phyloP scores from a whole-genome alignment of 2,888 invertebrate genomes.

The Eilema caniola region DNA sequence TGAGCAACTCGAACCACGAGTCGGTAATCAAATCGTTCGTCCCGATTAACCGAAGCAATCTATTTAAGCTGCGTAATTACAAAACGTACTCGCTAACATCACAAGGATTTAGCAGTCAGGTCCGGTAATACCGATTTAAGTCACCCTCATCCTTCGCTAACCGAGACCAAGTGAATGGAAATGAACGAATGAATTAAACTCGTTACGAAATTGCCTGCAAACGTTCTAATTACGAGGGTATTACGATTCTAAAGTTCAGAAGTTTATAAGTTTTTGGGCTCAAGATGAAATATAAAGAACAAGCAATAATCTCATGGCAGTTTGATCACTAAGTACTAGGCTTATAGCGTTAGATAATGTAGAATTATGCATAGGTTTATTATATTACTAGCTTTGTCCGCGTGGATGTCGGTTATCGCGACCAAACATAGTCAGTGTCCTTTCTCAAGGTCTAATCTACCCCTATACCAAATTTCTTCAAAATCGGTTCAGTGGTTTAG shows the following conservation, averaged over 20 bases:
- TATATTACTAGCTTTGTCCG: no score
- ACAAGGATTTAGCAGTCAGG: conserved; percentile 64
- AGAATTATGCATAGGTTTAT: no score
- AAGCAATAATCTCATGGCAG: no score
- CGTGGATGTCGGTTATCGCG: no score
- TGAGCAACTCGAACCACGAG: conserved; percentile 45
- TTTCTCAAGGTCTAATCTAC: no score
- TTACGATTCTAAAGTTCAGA: conserved; percentile 42
- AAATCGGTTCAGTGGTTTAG: no score
- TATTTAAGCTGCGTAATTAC: conserved; percentile 76
- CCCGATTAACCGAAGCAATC: conserved; percentile 72
- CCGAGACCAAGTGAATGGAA: conserved; percentile 67
- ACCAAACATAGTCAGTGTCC: no score
- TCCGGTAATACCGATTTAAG: conserved; percentile 70
- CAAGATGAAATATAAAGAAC: no score
- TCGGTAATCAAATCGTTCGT: conserved; percentile 60
- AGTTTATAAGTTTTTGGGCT: background rate
- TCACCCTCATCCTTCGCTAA: conserved; percentile 58
- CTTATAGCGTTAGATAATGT: no score
- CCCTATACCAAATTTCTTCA: no score
- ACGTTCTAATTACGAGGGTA: conserved; percentile 65
- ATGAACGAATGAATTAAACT: conserved; percentile 74
- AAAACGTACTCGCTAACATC: conserved; percentile 74
- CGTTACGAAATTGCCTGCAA: conserved; percentile 61
- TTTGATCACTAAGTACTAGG: no score